phyloP scores from a whole-genome alignment of 2,888 invertebrate genomes.

The Plebejus argus region DNA sequence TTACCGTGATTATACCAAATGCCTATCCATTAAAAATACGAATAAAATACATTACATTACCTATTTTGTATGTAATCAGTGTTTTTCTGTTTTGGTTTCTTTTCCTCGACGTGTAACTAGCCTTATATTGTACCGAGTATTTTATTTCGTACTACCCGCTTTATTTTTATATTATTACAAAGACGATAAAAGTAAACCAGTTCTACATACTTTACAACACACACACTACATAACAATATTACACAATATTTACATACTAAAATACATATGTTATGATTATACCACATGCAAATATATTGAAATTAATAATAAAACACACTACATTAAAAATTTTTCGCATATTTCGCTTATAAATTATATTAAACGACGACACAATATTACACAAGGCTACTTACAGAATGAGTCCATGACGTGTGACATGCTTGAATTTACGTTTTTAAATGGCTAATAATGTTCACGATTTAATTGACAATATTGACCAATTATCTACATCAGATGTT shows the following conservation, averaged over 20 bases:
- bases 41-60: no score
- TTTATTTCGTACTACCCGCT: neutral
- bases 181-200: no score
- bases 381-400: neutral
- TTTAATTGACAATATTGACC: no score
- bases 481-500: no score
- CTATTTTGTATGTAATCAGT: no score
- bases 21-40: no score
- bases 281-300: neutral
- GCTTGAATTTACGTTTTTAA: neutral
- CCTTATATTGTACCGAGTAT: neutral
- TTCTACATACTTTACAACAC: no score
- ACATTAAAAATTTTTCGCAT: neutral
- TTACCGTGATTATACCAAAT: no score
- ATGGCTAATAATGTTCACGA: no score
- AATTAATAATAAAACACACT: neutral
- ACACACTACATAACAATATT: neutral
- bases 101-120: neutral
- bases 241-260: neutral
- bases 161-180: no score
- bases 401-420: neutral
- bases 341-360: neutral
- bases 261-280: neutral
- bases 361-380: neutral
- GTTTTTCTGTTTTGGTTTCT: neutral